Base-by-base conservation (phyloP, 2,113 vertebrate genomes). In the Dunckerocampus dactyliophorus region DNA sequence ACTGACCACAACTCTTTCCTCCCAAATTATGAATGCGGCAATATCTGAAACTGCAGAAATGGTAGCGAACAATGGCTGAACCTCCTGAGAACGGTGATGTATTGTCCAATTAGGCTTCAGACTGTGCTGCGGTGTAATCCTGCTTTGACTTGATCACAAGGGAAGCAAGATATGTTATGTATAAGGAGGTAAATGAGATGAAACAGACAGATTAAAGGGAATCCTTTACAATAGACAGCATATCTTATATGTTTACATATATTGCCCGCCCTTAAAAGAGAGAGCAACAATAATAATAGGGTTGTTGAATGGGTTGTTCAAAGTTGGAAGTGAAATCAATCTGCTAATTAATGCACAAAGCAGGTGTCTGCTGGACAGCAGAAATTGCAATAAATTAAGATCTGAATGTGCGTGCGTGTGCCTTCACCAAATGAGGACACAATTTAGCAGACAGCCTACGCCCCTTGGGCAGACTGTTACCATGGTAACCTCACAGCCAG, bases 401-500 rank as follows among this genome's bases (percentile, higher is more conserved):
- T 66, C 56, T 70, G 65, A 64, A 52, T 46, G 42, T 22, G 22
- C 37, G 20, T 19, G 22, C n/a, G 15, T 24, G 56, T 75, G 66
- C 48, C 55, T 77, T 85, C 80, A 84, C 9, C 74, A 83, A 85
- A 80, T 80, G 62, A 58, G 69, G 57, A 49, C 82, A 85, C 83
- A 83, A 82, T 84, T 86, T 86, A 82, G 75, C 76, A 87, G 77
- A 84, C 79, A 86, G 74, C 82, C 79, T 69, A 80, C 74, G 69
- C 58, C 85, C 80, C 79, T 72, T 81, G 81, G 82, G 82, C 74
- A 81, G 86, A 74, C 83, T 81, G 86, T 89, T 85, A 75, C 88
- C 75, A 85, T 87, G 75, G 85, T 54, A 89, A 88, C 83, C 73
- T 82, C 83, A 81, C 76, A 86, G 85, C 84, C 79, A 82, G 75